Evolutionary conservation across 2,888 invertebrate species (phyloP).

Genomic region (Trissonchulus latispiculum): DNA sequence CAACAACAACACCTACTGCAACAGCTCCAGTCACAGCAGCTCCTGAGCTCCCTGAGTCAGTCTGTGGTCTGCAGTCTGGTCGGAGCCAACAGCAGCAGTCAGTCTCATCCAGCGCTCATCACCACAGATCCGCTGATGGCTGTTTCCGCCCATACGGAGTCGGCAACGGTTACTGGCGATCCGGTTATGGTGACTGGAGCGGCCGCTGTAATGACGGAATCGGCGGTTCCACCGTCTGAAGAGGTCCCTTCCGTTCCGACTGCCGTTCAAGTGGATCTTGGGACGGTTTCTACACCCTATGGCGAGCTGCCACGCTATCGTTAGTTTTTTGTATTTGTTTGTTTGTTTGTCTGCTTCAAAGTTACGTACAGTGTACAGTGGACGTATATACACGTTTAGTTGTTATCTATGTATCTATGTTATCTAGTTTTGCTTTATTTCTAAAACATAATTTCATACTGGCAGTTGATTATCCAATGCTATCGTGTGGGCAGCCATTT

Average conservation of each 20-base stretch:
- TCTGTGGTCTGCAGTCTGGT: too few relatives aligned
- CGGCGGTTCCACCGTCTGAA: not conserved
- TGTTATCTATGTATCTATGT: too few relatives aligned
- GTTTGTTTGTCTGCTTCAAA: too few relatives aligned
- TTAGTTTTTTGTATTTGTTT: too few relatives aligned
- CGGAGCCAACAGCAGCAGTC: too few relatives aligned
- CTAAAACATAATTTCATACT: too few relatives aligned
- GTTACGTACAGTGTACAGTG: too few relatives aligned
- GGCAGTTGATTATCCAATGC: too few relatives aligned
- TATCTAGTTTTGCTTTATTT: too few relatives aligned
- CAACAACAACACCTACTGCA: slow-evolving; percentile 13
- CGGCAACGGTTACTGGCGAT: not conserved
- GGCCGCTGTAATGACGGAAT: not conserved
- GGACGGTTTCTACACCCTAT: slow-evolving; percentile 29
- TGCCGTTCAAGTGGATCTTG: slow-evolving; percentile 22
- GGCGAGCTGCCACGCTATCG: slow-evolving; percentile 25
- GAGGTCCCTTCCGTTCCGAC: slow-evolving; percentile 24
- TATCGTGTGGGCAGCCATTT: too few relatives aligned
- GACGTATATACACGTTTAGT: too few relatives aligned
- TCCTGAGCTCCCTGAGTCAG: slow-evolving; percentile 50
- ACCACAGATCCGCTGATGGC: not conserved
- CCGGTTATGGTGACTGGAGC: not conserved
- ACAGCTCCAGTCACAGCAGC: slow-evolving; percentile 44
- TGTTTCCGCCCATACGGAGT: not conserved
- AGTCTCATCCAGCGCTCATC: slow-evolving; percentile 4